Evolutionary conservation across 2,113 vertebrate genomes (phyloP).

Genomic region (Proteles cristata): DNA sequence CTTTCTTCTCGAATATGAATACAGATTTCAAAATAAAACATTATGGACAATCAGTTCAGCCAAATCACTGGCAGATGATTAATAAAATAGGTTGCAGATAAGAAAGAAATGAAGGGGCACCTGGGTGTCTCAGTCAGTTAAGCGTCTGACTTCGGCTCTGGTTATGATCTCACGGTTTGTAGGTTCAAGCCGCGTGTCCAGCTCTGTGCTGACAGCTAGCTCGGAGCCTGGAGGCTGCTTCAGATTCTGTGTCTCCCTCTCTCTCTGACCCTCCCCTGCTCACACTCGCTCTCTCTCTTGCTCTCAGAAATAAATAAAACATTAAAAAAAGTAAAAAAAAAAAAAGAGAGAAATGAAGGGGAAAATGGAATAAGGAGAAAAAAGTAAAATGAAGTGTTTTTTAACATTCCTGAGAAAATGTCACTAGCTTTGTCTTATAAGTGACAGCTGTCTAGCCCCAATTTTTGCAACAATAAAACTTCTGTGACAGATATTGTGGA

Average conservation of each 20-base stretch:
- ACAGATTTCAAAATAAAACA: slow-evolving; percentile 19
- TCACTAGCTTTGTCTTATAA: neutral
- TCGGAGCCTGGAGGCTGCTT: too few relatives aligned
- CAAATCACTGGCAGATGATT: neutral
- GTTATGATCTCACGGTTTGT: too few relatives aligned
- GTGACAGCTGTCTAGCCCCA: neutral
- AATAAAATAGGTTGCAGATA: slow-evolving; percentile 1
- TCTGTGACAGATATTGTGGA: neutral
- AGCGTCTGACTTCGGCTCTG: too few relatives aligned
- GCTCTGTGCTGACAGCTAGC: too few relatives aligned
- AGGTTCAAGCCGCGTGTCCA: too few relatives aligned
- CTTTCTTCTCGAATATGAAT: slow-evolving; percentile 8
- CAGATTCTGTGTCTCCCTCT: too few relatives aligned
- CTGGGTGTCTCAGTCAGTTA: too few relatives aligned
- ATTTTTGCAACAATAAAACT: neutral
- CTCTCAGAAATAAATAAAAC: too few relatives aligned
- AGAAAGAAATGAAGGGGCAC: too few relatives aligned
- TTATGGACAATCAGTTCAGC: neutral
- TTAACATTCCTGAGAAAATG: neutral
- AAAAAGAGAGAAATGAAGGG: neutral
- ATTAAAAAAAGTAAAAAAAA: too few relatives aligned
- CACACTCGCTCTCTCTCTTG: too few relatives aligned
- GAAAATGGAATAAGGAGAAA: neutral
- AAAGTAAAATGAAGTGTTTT: slow-evolving; percentile 22
- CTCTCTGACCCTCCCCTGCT: too few relatives aligned